Evolutionary conservation across 2,888 invertebrate genomes (phyloP), one percentile per base, ranked within the genome.

Genomic region (Ferrisia virgata): DNA sequence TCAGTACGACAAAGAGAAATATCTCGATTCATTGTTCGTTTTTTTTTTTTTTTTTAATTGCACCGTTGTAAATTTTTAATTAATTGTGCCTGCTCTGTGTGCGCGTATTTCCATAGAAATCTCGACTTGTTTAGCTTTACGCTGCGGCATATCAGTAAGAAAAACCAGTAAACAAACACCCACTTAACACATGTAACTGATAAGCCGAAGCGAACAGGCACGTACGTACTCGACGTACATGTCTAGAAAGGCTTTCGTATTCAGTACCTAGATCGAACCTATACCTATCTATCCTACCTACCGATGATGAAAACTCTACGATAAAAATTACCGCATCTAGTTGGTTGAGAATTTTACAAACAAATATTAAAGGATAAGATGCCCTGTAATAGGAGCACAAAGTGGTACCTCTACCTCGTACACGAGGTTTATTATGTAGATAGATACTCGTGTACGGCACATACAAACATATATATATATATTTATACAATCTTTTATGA

Each of bases 91-190:
- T 47, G 13, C 22, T 18, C 18, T 47, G 13, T 9, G 22, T 0
- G 22, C 36, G 36, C 43, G 43, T 15, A 11, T 28, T 64, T 64
- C 28, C 28, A 28, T 28, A 64, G 64, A 64, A 64, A 25, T 28
- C 28, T 64, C 64, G 1, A 15, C 58, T 64, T 64, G 64, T 64
- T 28, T 28, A 28, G 31, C 64, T 64, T 28, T 6, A 13, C 6
- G 18, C 9, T 53, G 8, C 0, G 28, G 13, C 64, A 5, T 64
- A 64, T 64, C 28, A 15, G 64, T 28, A 64, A 64, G 15, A 64
- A 64, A 36, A 76, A 76, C 33, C 18, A 76, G 72, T 76, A 76
- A 76, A 76, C 72, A 76, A 76, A 76, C 72, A 76, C 72, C 72
- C 72, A 76, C 72, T 76, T 36, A 76, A 76, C 72, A 76, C 72